Evolutionary conservation across 2,113 vertebrate genomes (phyloP), one percentile per base, ranked within the genome.

Genomic region (Cairina moschata): DNA sequence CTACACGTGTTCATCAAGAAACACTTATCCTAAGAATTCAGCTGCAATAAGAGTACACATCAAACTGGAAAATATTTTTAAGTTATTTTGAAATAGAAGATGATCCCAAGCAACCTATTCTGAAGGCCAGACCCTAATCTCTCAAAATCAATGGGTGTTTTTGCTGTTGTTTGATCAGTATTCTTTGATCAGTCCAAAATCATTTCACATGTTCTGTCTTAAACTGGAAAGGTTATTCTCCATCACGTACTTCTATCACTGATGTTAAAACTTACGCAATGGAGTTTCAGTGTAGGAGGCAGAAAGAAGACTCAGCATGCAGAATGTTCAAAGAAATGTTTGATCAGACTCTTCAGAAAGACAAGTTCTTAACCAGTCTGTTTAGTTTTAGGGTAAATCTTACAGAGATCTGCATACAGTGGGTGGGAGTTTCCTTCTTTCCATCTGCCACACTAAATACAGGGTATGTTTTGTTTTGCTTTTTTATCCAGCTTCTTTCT

Each of bases 371-470:
- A 87, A 85, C 38, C 81, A 93, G 59, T 69, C 83, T 86, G 48
- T 29, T 88, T 84, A 72, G 79, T 89, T 96, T 94, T 76, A 93
- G 90, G 72, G 63, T 91, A 93, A 93, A 89, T 77, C 78, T 82
- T 86, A 63, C 63, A 90, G 65, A 93, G 83, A 93, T 79, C 91
- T 95, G 94, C 63, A 66, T 73, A n/a, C 52, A 60, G 86, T 83
- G 69, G 75, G 86, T 94, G 65, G 78, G 82, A 95, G 83, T 92
- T 96, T 88, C 90, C 91, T 94, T 93, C 94, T 91, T 94, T 77
- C 96, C 88, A 94, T 85, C 95, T 96, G 94, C 85, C 90, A 95
- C 82, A 75, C 73, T 89, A 85, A 93, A 84, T 76, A 84, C 69
- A 78, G 67, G 78, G 69, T 69, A 60, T 72, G 65, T 74, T 95